phyloP scores from a whole-genome alignment of 1,140 invertebrate genomes.

The Brachystomella parvula region DNA sequence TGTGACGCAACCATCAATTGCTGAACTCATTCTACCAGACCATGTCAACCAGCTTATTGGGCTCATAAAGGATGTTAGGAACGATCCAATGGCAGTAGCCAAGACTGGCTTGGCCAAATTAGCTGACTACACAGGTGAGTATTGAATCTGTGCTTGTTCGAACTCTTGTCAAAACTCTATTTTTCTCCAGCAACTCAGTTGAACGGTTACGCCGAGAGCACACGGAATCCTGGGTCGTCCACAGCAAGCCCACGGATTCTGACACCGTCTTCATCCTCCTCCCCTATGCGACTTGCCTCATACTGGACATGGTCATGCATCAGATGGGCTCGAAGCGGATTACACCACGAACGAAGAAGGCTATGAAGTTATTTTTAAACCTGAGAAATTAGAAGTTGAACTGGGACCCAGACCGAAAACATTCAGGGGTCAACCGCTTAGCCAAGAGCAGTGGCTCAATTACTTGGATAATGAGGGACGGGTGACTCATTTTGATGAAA shows the following conservation, averaged over 20 bases:
- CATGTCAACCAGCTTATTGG: constrained; percentile 21
- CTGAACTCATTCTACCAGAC: constrained; percentile 28
- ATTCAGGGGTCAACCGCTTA: constrained; percentile 52
- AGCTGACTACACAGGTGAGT: constrained; percentile 22
- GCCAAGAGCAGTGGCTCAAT: constrained; percentile 63
- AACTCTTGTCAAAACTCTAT: not conserved
- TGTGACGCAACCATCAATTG: constrained; percentile 6
- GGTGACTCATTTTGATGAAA: constrained; percentile 57
- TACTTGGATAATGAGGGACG: constrained; percentile 67
- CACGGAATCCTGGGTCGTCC: not conserved
- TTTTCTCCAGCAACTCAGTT: not conserved
- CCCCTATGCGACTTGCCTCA: not conserved
- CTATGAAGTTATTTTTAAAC: constrained; percentile 58
- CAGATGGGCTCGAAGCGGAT: constrained; percentile 24
- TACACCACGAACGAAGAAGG: constrained; percentile 41
- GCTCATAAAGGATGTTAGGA: constrained; percentile 31
- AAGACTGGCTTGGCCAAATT: constrained; percentile 29
- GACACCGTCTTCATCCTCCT: not conserved
- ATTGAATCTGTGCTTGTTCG: not conserved
- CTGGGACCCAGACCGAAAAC: constrained; percentile 44
- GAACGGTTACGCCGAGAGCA: not conserved
- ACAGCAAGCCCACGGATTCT: not conserved
- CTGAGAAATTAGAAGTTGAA: constrained; percentile 40
- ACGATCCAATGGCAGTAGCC: constrained; percentile 24
- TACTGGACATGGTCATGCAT: too few species aligned